Percentiles rank a stretch among this genome's conserved stretches.
These are phyloP conservation scores for Tubulanus polymorphus DNA, from an alignment of 2,888 invertebrate genomes.

Conservation along the genomic window DNA sequence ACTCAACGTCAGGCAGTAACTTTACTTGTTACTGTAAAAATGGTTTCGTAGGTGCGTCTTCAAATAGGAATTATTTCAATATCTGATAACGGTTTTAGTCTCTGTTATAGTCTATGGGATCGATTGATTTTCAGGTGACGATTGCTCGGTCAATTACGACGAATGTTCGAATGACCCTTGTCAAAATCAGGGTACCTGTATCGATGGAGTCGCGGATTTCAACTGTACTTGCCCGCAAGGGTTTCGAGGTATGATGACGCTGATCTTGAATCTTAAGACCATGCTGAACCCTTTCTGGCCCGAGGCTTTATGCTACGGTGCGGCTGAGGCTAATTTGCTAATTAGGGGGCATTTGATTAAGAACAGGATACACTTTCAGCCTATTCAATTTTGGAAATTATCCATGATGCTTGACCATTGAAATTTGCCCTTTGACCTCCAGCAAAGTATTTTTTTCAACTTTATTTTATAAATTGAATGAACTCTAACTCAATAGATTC, in stretches of 20 bases:
- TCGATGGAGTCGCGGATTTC: slow-evolving; percentile 84
- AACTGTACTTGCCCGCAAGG: slow-evolving; percentile 74
- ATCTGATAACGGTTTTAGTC: too few relatives aligned
- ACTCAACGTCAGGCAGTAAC: background rate
- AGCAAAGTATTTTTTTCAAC: too few relatives aligned
- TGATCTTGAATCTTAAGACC: background rate
- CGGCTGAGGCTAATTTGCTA: background rate
- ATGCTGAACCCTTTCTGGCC: background rate
- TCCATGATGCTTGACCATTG: too few relatives aligned
- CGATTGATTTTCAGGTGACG: background rate
- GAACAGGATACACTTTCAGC: too few relatives aligned
- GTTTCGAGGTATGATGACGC: slow-evolving; percentile 7
- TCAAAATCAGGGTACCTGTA: slow-evolving; percentile 83
- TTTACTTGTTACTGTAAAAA: background rate
- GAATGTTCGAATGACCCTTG: slow-evolving; percentile 78
- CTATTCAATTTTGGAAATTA: too few relatives aligned
- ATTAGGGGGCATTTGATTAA: background rate
- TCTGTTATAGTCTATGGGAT: too few relatives aligned
- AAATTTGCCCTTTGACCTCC: too few relatives aligned
- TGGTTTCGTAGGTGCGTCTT: background rate
- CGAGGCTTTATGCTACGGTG: background rate
- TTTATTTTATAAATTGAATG: too few relatives aligned
- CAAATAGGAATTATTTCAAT: too few relatives aligned
- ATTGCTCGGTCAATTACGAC: background rate
- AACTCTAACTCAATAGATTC: too few relatives aligned